Conservation (phyloP, 1,140 invertebrate genomes). For the Sminthurinus signatus region DNA sequence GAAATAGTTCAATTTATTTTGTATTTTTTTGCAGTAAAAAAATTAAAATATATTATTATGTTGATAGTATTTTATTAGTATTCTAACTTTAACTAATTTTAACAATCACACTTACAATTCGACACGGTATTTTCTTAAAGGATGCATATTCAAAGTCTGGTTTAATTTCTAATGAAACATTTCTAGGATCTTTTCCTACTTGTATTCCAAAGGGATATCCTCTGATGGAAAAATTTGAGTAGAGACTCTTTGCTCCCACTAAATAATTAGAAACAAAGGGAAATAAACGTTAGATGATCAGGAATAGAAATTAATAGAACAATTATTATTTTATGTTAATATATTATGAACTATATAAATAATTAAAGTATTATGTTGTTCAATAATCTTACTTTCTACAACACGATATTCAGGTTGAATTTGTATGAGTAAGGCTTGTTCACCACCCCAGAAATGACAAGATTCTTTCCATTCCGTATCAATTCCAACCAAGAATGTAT, state of each 20-base stretch:
- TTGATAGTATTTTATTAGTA: no score
- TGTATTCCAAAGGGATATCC: conserved; percentile 77
- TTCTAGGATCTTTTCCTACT: conserved; percentile 68
- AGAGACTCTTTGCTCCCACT: conserved; percentile 69
- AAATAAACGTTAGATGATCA: no score
- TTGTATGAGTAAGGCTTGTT: conserved; percentile 69
- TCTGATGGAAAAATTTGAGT: conserved; percentile 72
- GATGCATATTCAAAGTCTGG: conserved; percentile 60
- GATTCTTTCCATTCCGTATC: conserved; percentile 79
- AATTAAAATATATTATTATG: no score
- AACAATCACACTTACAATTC: conserved; percentile 62
- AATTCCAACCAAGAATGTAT: conserved; percentile 67
- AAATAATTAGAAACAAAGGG: conserved; percentile 41
- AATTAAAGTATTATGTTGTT: conserved; percentile 11
- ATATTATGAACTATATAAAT: no score
- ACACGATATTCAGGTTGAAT: conserved; percentile 64
- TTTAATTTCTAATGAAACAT: conserved; percentile 64
- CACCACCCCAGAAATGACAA: conserved; percentile 73
- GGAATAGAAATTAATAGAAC: no score
- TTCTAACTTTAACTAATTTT: no score
- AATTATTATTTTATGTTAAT: no score
- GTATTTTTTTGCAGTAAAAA: no score
- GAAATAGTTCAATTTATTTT: no score
- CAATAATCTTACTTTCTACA: conserved; percentile 49
- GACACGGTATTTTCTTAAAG: conserved; percentile 57